Evolutionary conservation across 2,113 vertebrate genomes (phyloP), one percentile per base, ranked within the genome.

Genomic region (Agelaius phoeniceus): DNA sequence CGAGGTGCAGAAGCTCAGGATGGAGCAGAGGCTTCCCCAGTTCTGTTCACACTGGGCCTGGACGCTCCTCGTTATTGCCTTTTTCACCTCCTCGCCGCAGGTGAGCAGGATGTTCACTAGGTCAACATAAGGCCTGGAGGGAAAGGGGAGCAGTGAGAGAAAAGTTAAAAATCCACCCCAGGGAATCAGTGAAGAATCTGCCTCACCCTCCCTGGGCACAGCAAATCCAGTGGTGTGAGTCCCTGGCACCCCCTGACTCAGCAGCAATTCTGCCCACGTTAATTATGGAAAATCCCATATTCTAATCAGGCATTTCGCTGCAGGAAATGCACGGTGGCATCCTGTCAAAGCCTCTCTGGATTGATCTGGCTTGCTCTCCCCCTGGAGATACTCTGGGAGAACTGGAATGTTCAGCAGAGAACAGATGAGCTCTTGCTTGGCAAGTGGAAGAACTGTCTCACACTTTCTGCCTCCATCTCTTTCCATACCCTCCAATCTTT

Each of bases 41-140:
- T 98, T 99, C 97, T 99, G 99, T 93, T 99, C 99, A 1, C 99
- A 99, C 97, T 99, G 99, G 37, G 98, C 97, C 74, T 99, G 98
- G 39, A 99, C 98, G 0, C 99, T 99, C 75, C 97, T 98, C 1
- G 98, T 99, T 95, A 99, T 95, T 4, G 99, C 99, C 88, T 99
- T 99, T 94, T 98, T 99, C 96, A 99, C 99, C 93, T 99, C 99
- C 86, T 99, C 99, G 10, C 99, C 99, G 3, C 99, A 99, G 93
- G 98, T 98, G 93, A 99, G 98, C 95, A 99, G 97, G 92, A 99
- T 99, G 92, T 99, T 99, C 96, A 99, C 99, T 54, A 99, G 98
- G 97, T 99, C 99, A 93, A 99, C 98, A 30, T 99, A 99, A 1
- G 99, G 99, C 84, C 99, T 99, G 83, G 7, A 69, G 31, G 28